These are phyloP conservation scores for Gerris buenoi DNA, from an alignment of 1,140 invertebrate species.

Conservation along the genomic window DNA sequence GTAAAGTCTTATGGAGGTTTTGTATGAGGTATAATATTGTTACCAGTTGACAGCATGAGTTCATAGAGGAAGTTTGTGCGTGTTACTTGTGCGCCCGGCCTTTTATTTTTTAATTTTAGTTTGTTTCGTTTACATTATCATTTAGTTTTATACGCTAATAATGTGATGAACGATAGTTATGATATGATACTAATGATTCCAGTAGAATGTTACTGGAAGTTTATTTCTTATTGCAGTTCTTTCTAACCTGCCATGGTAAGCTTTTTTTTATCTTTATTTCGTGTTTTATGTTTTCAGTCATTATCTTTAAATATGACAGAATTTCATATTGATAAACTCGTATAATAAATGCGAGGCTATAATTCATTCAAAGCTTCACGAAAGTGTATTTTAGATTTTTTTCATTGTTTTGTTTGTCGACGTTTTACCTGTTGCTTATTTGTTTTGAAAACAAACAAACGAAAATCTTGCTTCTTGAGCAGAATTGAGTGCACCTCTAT, in stretches of 20 bases:
- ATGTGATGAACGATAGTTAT: not conserved
- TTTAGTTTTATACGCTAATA: not conserved
- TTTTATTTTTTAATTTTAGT: not conserved
- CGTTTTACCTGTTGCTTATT: too few relatives aligned
- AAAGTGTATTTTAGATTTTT: too few relatives aligned
- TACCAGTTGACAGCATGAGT: not conserved
- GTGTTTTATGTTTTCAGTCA: not conserved
- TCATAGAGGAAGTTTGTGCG: not conserved
- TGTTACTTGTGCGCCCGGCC: not conserved
- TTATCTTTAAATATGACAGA: too few relatives aligned
- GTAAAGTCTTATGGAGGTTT: not conserved
- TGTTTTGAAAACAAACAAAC: too few relatives aligned
- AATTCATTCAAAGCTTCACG: too few relatives aligned
- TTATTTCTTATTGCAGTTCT: not conserved
- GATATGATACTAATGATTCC: not conserved
- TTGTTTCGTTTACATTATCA: not conserved
- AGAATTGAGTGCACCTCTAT: too few relatives aligned
- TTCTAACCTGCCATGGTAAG: constrained; percentile 8
- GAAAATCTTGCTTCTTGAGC: too few relatives aligned
- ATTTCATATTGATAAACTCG: too few relatives aligned
- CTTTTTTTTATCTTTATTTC: not conserved
- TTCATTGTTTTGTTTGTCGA: too few relatives aligned
- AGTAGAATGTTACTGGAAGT: constrained; percentile 5
- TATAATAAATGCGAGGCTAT: too few relatives aligned
- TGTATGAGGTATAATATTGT: not conserved